Percentiles rank a stretch among this genome's conserved stretches.
These are phyloP conservation scores for Melospiza georgiana DNA, from an alignment of 2,113 vertebrate species.

Conservation along the genomic window DNA sequence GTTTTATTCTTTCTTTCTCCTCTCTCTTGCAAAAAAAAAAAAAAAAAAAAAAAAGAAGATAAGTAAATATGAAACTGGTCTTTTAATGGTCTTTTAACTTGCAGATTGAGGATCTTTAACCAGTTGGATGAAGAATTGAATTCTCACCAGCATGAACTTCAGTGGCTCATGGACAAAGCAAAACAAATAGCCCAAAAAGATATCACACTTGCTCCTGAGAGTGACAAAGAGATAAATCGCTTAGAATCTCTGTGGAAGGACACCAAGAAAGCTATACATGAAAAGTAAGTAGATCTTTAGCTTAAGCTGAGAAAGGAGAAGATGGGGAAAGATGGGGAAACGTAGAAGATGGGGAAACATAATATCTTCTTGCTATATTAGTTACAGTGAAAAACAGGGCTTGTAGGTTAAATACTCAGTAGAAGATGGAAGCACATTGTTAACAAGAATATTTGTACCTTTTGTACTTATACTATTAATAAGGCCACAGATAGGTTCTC, in stretches of 20 bases:
- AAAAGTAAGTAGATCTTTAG: slow-evolving; percentile 78
- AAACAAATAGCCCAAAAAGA: slow-evolving; percentile 90
- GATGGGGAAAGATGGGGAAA: background rate
- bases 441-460: background rate
- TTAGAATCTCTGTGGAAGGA: slow-evolving; percentile 86
- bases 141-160: slow-evolving; percentile 89
- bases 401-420: background rate
- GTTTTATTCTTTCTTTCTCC: background rate
- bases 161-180: slow-evolving; percentile 90
- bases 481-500: background rate
- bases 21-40: background rate
- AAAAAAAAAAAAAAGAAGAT: background rate
- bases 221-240: slow-evolving; percentile 80
- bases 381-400: background rate
- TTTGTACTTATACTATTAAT: background rate
- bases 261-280: slow-evolving; percentile 80
- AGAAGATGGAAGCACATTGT: background rate
- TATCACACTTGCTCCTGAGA: slow-evolving; percentile 79
- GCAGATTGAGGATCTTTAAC: slow-evolving; percentile 87
- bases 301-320: background rate
- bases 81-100: slow-evolving; percentile 56
- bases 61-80: background rate
- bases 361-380: background rate
- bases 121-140: slow-evolving; percentile 92
- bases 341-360: no score